These are phyloP conservation scores for Tauraco hartlaubi DNA, from an alignment of 2,797 vertebrate genomes.

Conservation along the genomic window DNA sequence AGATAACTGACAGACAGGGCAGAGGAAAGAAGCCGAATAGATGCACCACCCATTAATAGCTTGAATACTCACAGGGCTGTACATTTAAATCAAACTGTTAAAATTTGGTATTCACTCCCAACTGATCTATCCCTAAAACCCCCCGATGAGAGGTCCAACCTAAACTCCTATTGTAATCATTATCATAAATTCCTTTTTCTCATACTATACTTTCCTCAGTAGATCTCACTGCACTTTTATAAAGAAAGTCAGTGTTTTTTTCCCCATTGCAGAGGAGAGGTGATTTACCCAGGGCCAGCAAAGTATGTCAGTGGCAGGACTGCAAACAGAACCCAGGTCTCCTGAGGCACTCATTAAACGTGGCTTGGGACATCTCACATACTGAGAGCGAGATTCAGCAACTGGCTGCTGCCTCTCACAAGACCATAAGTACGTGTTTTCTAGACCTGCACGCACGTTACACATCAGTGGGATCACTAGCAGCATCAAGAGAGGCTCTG, in stretches of 20 bases:
- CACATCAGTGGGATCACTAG: background rate
- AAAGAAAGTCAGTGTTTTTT: fast-evolving
- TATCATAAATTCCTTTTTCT: background rate
- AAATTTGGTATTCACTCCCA: background rate
- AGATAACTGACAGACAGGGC: constrained; percentile 6
- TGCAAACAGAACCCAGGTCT: background rate
- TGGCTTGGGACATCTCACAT: background rate
- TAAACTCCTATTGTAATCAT: background rate
- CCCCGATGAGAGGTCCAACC: background rate
- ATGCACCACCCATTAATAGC: background rate
- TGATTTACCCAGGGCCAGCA: background rate
- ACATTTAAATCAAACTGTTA: constrained; percentile 16
- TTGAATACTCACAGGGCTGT: background rate
- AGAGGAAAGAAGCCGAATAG: background rate
- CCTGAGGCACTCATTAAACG: fast-evolving
- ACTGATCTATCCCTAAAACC: background rate
- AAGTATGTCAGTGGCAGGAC: background rate
- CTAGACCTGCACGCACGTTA: fast-evolving
- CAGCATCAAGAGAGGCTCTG: background rate
- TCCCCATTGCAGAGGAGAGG: background rate
- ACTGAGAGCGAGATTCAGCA: background rate
- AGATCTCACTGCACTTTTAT: background rate
- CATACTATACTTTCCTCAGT: background rate
- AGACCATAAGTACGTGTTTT: fast-evolving
- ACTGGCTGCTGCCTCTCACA: background rate